Evolutionary conservation across 2,113 vertebrate genomes (phyloP), one percentile per base, ranked within the genome.

Genomic region (Aythya baeri): DNA sequence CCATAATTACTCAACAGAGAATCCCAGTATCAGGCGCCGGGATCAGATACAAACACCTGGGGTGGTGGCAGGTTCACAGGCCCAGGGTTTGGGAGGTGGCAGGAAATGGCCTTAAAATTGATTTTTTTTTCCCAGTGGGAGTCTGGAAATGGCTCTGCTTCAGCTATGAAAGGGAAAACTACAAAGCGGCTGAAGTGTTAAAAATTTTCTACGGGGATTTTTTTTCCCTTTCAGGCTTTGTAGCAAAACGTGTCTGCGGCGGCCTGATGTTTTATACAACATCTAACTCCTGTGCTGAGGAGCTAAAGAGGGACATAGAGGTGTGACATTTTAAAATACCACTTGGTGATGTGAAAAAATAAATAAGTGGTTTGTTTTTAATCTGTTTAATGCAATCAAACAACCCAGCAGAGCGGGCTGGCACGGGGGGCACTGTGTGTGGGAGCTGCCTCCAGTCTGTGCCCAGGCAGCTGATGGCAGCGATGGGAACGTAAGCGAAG

Each of bases 371-470:
- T 32, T 58, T 10, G 12, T 20, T 32, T 58, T 58, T 58, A 38
- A 7, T 18, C 32, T n/a, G 17, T 58, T 46, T 8, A 32, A 31
- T n/a, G 78, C 31, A 57, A 65, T 7, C 49, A 62, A 77, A 14
- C 63, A 21, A 54, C 77, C 49, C 63, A 59, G 50, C 50, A 1
- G 0, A 46, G 71, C 32, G 1, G 1, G 29, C 61, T 90, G 71
- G 67, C 76, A 41, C 32, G 38, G 49, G 76, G 17, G 13, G 6
- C 23, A 3, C 0, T 0, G 0, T 16, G 49, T 32, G 21, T 46
- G 10, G n/a, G 32, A 55, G 38, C 38, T 86, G 38, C 0, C 0
- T 13, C 52, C 62, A n/a, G 41, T 29, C 57, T 68, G 62, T 27
- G 17, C 32, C 58, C 34, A 36, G 79, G 16, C 46, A 86, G 66